A percentile compares a stretch with the other conserved stretches of the same genome.
Conservation (phyloP, 2,113 vertebrate species). For the Conger conger region DNA sequence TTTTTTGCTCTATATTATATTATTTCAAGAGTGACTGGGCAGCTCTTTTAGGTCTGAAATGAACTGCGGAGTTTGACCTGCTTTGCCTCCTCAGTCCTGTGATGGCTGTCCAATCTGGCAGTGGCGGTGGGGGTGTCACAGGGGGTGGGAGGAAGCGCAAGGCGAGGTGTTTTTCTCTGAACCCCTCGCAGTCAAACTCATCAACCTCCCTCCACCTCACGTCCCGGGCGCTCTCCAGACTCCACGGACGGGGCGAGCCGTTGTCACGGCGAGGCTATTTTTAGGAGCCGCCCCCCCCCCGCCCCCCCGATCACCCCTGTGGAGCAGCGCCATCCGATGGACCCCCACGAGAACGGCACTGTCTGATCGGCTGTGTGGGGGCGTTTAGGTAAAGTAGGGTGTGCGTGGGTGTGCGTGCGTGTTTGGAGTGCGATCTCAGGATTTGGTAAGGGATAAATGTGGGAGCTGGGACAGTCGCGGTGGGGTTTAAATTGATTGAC, state of each 20-base stretch:
- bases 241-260: background rate
- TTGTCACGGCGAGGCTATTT: background rate
- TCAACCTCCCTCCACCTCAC: background rate
- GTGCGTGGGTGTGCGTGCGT: too few relatives aligned
- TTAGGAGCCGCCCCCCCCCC: background rate
- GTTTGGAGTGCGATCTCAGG: too few relatives aligned
- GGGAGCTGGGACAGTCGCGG: background rate
- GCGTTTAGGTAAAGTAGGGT: too few relatives aligned
- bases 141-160: conserved; percentile 33
- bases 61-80: background rate
- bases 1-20: background rate
- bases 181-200: conserved; percentile 48
- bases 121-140: background rate
- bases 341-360: too few relatives aligned
- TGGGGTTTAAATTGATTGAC: background rate
- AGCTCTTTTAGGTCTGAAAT: background rate
- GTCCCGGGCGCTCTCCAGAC: background rate
- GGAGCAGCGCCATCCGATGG: too few relatives aligned
- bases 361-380: too few relatives aligned
- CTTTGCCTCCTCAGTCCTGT: background rate
- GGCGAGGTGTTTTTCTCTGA: conserved; percentile 46
- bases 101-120: background rate
- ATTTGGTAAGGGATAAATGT: background rate
- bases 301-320: too few relatives aligned
- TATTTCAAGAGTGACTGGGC: background rate